Evolutionary conservation across 1,140 invertebrate species (phyloP).

Genomic region (Bradysia coprophila): DNA sequence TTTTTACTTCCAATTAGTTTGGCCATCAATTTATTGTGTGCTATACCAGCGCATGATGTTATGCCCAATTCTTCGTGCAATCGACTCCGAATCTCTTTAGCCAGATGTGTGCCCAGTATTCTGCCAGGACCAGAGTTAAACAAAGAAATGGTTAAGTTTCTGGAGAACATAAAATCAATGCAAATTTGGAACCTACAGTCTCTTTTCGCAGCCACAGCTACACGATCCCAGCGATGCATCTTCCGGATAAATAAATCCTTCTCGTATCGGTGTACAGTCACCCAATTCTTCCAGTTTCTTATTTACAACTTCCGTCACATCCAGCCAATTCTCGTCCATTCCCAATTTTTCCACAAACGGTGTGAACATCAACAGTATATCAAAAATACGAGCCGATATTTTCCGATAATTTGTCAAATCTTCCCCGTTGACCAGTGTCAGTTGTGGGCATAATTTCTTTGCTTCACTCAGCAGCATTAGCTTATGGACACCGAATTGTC

Average conservation of each 20-base stretch:
- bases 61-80: constrained; percentile 45
- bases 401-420: constrained; percentile 53
- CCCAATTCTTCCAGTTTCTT: constrained; percentile 23
- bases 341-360: constrained; percentile 52
- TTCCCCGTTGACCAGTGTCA: constrained; percentile 53
- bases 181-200: too few species aligned
- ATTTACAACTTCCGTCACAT: constrained; percentile 46
- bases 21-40: constrained; percentile 65
- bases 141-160: too few species aligned
- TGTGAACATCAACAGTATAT: constrained; percentile 43
- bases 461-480: constrained; percentile 53
- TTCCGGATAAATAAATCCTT: constrained; percentile 34
- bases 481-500: constrained; percentile 49
- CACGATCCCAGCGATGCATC: constrained; percentile 32
- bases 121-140: too few species aligned
- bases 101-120: constrained; percentile 43
- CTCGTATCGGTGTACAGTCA: background rate
- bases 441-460: constrained; percentile 39
- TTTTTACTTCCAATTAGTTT: constrained; percentile 53
- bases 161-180: too few species aligned
- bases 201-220: constrained; percentile 45
- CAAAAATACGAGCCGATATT: constrained; percentile 46
- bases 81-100: constrained; percentile 44
- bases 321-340: constrained; percentile 64
- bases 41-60: constrained; percentile 63